Base-by-base conservation (phyloP, 2,797 vertebrate genomes). In the Artibeus jamaicensis region DNA sequence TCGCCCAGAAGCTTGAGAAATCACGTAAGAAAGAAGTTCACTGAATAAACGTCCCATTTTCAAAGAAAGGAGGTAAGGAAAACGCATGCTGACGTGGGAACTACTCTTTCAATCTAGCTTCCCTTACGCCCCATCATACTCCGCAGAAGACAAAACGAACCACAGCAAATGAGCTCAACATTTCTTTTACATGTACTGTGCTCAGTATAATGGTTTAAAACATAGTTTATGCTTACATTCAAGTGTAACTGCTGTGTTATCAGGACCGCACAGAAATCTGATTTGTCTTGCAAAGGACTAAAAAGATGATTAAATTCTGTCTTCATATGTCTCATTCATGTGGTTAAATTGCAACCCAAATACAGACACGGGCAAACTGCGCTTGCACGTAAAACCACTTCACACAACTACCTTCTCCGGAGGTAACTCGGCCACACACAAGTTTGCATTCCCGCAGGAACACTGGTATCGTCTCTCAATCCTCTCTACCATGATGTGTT, bases 101-200 rank as follows among this genome's bases (percentile, higher is more conserved):
- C 79, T 34, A 76, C 24, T 76, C 82, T 39, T 68, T 37, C 48
- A 82, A 91, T 95, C 65, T 76, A 42, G n/a, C 37, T 95, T 95
- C 53, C 14, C 67, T 81, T 70, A 65, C 50, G 55, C 15, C 19
- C 12, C 57, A 76, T 68, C 39, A 6, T 50, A 89, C 91, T 32
- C 2, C 9, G 16, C 29, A 79, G 71, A 93, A 77, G 94, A 94
- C 79, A 95, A 93, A 87, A 88, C 81, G 65, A 88, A 93, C 95
- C 93, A 93, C 4, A 90, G 77, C 73, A 89, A 96, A 97, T 89
- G 89, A 96, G 95, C 95, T 95, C 87, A 93, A 34, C 84, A 74
- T 86, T 93, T 81, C 74, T 85, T 93, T 96, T 93, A 85, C 77
- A 59, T 91, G 97, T 19, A 96, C 55, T 89, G 74, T 85, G 5